Base-by-base conservation (phyloP, 2,888 invertebrate species). In the Agriopis leucophaearia region DNA sequence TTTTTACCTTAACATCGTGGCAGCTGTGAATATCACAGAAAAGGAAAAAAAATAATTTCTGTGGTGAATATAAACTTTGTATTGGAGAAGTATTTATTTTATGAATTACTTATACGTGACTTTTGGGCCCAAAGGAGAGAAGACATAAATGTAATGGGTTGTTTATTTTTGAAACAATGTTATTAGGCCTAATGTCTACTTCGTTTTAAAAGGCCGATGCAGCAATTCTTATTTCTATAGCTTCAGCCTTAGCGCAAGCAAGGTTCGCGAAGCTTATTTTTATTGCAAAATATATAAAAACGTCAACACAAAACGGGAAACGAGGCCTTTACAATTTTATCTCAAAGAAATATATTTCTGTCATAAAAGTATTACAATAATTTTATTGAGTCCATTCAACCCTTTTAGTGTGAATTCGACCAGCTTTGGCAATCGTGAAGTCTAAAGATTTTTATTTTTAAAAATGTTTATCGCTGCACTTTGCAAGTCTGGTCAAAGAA, bases 401-500 rank as follows among this genome's bases (percentile, higher is more conserved):
- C 70, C 65, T 74, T 69, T 66, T 62, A 57, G 56, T 48, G 65
- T 47, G 63, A 72, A 71, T 63, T 58, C 59, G 69, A 71, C 59
- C 66, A 55, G 40, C 62, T 73, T 68, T 77, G 70, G 78, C 74
- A 80, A 80, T 77, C 67, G 71, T 73, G 68, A 70, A 74, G 65
- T 50, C 66, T 65, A 71, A 40, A 61, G 59, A 64, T 68, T 76
- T 81, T 79, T 58, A 66, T 79, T 64, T 71, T 54, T 73, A 72
- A 74, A 78, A 75, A 74, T 72, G 71, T 80, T 76, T 81, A 81
- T 82, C 81, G 84, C 77, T 85, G 72, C 63, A 73, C 64, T 75
- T 75, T 78, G 76, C 77, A 69, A 66, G 71, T 68, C 72, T 74
- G 75, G 76, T 83, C 82, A 81, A 81, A 78, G 79, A 74, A 85